Conservation (phyloP, 2,888 invertebrate genomes). For the Agrochola lota region DNA sequence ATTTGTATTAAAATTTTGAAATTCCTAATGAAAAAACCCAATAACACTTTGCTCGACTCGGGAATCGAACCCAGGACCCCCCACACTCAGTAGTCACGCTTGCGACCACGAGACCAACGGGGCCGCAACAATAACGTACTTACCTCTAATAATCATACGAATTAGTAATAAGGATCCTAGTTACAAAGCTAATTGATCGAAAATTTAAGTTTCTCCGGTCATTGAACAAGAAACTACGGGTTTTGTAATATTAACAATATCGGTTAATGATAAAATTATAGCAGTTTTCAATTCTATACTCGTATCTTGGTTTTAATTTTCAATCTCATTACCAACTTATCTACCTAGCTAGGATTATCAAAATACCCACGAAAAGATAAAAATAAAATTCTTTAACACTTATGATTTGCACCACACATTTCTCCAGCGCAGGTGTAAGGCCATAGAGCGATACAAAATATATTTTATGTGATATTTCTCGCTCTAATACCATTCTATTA, state of each 20-base stretch:
- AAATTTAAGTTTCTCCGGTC: not conserved
- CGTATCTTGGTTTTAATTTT: not conserved
- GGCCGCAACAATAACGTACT: not conserved
- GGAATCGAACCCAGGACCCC: no score
- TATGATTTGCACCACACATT: conserved; percentile 60
- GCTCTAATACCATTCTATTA: conserved; percentile 71
- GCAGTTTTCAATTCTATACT: not conserved
- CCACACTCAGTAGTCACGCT: no score
- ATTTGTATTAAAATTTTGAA: conserved; percentile 30
- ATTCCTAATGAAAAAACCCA: no score
- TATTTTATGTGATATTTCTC: conserved; percentile 72
- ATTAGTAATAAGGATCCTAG: not conserved
- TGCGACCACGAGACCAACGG: no score
- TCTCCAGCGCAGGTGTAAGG: conserved; percentile 57
- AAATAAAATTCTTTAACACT: conserved; percentile 10
- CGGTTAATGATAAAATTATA: no score
- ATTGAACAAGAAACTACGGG: no score
- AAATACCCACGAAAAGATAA: not conserved
- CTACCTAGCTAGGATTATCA: not conserved
- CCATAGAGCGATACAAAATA: conserved; percentile 65
- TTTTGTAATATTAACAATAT: no score
- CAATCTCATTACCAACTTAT: not conserved
- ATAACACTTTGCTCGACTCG: no score
- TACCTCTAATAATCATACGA: not conserved
- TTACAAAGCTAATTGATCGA: not conserved